These are phyloP conservation scores for Drosophila histrio DNA, from an alignment of 2,888 invertebrate genomes.

Conservation along the genomic window DNA sequence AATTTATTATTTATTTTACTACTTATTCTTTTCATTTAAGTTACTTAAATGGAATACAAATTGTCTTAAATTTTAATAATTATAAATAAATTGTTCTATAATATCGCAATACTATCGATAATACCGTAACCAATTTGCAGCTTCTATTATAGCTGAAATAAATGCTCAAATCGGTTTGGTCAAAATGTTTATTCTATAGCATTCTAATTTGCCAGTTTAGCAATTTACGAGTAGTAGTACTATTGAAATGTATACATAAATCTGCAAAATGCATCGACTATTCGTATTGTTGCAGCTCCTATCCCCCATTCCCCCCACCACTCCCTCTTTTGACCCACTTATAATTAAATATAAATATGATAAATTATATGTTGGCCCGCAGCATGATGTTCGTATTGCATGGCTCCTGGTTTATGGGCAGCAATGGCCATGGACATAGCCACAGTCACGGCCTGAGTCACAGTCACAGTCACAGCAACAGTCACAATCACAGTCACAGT, in stretches of 20 bases:
- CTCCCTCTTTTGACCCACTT: slow-evolving; percentile 11
- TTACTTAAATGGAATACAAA: background rate
- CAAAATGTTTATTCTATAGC: background rate
- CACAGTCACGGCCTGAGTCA: slow-evolving; percentile 45
- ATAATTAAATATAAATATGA: slow-evolving; percentile 49
- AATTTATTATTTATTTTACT: too few species aligned
- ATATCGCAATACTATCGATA: background rate
- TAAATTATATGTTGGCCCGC: slow-evolving; percentile 52
- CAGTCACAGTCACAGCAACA: slow-evolving; percentile 33
- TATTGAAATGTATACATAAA: background rate
- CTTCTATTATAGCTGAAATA: background rate
- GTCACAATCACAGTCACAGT: slow-evolving; percentile 18
- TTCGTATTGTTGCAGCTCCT: background rate
- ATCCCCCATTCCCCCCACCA: too few species aligned
- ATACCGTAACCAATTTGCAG: background rate
- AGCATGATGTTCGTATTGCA: slow-evolving; percentile 93
- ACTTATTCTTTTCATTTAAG: too few species aligned
- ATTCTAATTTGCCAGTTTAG: background rate
- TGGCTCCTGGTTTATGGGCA: slow-evolving; percentile 86
- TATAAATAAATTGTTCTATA: too few species aligned
- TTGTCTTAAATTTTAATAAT: background rate
- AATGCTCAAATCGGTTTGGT: background rate
- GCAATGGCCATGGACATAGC: slow-evolving; percentile 63
- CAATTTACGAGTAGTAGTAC: too few species aligned
- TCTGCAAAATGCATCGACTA: background rate